These are phyloP conservation scores for Danaus melanippus DNA, from an alignment of 1,140 invertebrate species.

Conservation along the genomic window DNA sequence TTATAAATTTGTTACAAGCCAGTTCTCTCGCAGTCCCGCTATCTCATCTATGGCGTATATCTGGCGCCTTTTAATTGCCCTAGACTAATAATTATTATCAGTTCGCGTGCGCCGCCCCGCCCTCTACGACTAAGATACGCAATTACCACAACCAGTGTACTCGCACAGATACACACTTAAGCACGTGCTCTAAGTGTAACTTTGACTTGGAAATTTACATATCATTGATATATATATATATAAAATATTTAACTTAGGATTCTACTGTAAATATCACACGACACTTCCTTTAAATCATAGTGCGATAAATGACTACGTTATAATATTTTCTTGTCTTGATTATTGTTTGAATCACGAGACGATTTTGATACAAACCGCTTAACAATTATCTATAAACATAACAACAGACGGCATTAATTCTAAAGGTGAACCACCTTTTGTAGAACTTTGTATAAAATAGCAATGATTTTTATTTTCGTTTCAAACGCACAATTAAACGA, in stretches of 20 bases:
- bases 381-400: conserved; percentile 36
- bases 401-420: conserved; percentile 54
- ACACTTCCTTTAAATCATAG: too few species aligned
- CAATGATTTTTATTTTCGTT: conserved; percentile 49
- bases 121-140: conserved; percentile 39
- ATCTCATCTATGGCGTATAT: conserved; percentile 59
- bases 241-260: too few species aligned
- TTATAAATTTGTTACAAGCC: too few species aligned
- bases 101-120: conserved; percentile 55
- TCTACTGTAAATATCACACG: too few species aligned
- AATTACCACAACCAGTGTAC: conserved; percentile 33
- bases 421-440: conserved; percentile 58
- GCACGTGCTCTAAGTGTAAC: conserved; percentile 36
- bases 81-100: conserved; percentile 68
- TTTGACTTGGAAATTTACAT: conserved; percentile 7
- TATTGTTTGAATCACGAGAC: too few species aligned
- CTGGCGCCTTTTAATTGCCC: conserved; percentile 68
- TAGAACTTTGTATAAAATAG: conserved; percentile 56
- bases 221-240: too few species aligned
- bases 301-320: too few species aligned
- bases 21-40: conserved; percentile 27
- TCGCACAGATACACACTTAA: conserved; percentile 27
- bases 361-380: conserved; percentile 9
- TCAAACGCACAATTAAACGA: background rate
- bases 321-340: too few species aligned